phyloP scores from a whole-genome alignment of 2,113 vertebrate genomes.

The Neopipo cinnamomea region DNA sequence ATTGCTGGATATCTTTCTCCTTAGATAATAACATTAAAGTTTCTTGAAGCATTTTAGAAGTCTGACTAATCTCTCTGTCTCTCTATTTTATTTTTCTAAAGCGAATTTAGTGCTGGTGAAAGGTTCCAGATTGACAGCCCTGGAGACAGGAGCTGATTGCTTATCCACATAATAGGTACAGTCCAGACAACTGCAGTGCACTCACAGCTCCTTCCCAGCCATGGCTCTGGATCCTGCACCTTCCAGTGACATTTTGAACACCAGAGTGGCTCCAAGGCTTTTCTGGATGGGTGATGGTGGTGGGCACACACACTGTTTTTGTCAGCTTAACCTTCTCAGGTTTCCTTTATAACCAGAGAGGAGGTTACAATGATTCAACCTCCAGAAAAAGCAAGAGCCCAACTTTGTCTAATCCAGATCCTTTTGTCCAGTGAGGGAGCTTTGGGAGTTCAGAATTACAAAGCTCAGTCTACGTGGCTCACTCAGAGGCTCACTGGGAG shows the following conservation, averaged over 20 bases:
- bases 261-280: background rate
- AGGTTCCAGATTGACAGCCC: conserved; percentile 61
- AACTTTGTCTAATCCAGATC: background rate
- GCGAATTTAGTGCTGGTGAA: conserved; percentile 60
- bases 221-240: background rate
- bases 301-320: background rate
- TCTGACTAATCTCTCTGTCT: conserved; percentile 67
- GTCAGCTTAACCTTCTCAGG: background rate
- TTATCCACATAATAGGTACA: conserved; percentile 38
- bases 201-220: background rate
- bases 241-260: background rate
- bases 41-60: conserved; percentile 63
- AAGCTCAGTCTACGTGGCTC: background rate
- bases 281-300: background rate
- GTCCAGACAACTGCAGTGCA: background rate
- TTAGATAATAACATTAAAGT: conserved; percentile 69
- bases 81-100: conserved; percentile 64
- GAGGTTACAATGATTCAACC: background rate
- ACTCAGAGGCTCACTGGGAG: background rate
- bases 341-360: background rate
- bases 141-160: conserved; percentile 48
- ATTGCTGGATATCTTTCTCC: conserved; percentile 62
- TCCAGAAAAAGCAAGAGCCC: background rate
- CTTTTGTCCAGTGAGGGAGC: background rate
- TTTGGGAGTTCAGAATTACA: background rate